Base-by-base conservation (phyloP, 1,140 invertebrate species). In the Akabosia matsudoensis region DNA sequence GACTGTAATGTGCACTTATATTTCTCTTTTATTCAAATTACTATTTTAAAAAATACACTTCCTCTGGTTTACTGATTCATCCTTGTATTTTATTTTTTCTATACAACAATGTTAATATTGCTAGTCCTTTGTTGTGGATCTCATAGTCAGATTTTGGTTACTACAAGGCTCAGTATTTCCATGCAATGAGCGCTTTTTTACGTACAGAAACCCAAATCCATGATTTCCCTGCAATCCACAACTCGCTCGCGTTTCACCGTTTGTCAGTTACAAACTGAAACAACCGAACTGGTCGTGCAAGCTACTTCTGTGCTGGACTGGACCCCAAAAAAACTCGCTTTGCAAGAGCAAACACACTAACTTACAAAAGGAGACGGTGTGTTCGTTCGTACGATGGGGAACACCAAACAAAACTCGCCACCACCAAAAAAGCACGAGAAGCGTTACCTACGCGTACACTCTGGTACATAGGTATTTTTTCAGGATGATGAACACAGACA, bases 201-300 rank as follows among this genome's bases (percentile, higher is more conserved):
- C 37, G 37, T 7, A 18, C 7, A 45, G 37, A 45, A 7, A 45
- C 7, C 37, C 7, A 45, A 18, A 7, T 45, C 37, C 37, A 45
- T 18, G 18, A 7, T 45, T 18, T 10, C 54, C 24, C 54, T 24
- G 14, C 54, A 3, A 13, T 56, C 24, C n/a, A n/a, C 54, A 45
- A 18, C 37, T 45, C 54, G 14, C 54, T 7, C 54, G 10, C 24
- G 37, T 56, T 24, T 56, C 54, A 56, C 54, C 54, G 54, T 56
- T 56, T 56, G 54, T 56, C 54, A 56, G 54, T 56, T 56, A 56
- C 7, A 45, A 45, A 45, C 37, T 45, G 37, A 45, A 18, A n/a
- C n/a, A n/a, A n/a, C n/a, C n/a, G n/a, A n/a, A n/a, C n/a, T n/a
- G n/a, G n/a, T n/a, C n/a, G n/a, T n/a, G n/a, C n/a, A n/a, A n/a